Evolutionary conservation across 1,140 invertebrate species (phyloP), one percentile per base, ranked within the genome.

Genomic region (Chironomus tepperi): DNA sequence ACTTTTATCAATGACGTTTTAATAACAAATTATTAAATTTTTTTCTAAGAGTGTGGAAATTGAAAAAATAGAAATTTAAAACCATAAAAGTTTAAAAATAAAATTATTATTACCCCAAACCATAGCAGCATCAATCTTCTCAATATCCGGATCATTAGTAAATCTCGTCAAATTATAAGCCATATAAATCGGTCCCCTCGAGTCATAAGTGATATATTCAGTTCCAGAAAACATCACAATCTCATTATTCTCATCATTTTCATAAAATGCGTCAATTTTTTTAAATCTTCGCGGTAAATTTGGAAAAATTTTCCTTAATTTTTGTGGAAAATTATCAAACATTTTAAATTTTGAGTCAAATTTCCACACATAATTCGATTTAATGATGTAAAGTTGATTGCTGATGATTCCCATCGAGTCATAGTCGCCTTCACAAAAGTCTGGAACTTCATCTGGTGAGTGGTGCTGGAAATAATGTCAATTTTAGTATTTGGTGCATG

Each of bases 161-260:
- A 89, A 87, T 75, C 88, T 83, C 0, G 84, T 84, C 1, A 93
- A 77, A 74, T 75, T 74, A 73, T 75, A 57, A 74, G 67, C 57
- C 67, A 76, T 64, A 19, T 16, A 67, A 73, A 74, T 67, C 19
- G 74, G 42, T 57, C 15, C 10, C 3, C 75, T 64, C 65, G 72
- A 9, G 65, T 43, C 34, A 34, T 47, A 47, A 42, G n/a, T 72
- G 47, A 47, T 3, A 6, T 73, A 70, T 21, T 18, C 34, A 77
- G 79, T 82, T 89, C 91, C 91, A 79, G 85, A 85, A 80, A 94
- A 94, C 78, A 94, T 87, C 12, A 92, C 82, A 76, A 94, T 89
- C 77, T 88, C 87, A n/a, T 87, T 86, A 80, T 93, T 89, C 12
- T 79, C 81, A 8, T 83, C 78, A 76, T 88, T 85, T 82, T 94